Evolutionary conservation across 2,888 invertebrate species (phyloP).

Genomic region (Lomographa bimaculata): DNA sequence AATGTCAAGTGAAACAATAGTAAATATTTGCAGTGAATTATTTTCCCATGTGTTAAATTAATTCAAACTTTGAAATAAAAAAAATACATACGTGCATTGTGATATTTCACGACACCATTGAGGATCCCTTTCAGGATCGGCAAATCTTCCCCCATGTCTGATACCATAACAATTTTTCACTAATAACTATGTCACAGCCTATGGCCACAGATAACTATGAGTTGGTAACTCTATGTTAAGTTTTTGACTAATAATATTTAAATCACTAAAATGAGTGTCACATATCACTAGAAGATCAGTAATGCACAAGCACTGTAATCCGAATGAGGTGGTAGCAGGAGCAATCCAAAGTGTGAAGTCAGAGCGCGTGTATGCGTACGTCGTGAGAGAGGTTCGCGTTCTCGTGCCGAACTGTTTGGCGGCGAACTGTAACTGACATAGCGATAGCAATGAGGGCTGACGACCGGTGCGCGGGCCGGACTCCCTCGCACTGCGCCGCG

Average conservation of each 20-base stretch:
- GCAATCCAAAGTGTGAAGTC: slow-evolving; percentile 60
- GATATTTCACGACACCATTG: slow-evolving; percentile 95
- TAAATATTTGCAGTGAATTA: too few relatives aligned
- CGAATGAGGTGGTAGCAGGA: slow-evolving; percentile 39
- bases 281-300: slow-evolving; percentile 56
- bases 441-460: slow-evolving; percentile 76
- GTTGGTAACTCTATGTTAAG: slow-evolving; percentile 70
- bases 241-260: slow-evolving; percentile 54
- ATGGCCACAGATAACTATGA: slow-evolving; percentile 70
- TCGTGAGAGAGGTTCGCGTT: slow-evolving; percentile 63
- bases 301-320: slow-evolving; percentile 75
- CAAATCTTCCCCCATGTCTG: slow-evolving; percentile 93
- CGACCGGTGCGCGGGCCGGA: slow-evolving; percentile 83
- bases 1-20: too few relatives aligned
- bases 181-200: slow-evolving; percentile 79
- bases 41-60: neutral
- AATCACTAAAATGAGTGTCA: slow-evolving; percentile 61
- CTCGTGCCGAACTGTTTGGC: slow-evolving; percentile 64
- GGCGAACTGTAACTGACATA: slow-evolving; percentile 70
- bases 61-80: slow-evolving; percentile 15
- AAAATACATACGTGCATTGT: slow-evolving; percentile 95
- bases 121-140: slow-evolving; percentile 95
- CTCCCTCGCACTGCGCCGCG: slow-evolving; percentile 83
- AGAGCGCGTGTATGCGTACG: slow-evolving; percentile 49
- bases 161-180: slow-evolving; percentile 76